Evolutionary conservation across 1,140 invertebrate species (phyloP).

Genomic region (Myzus persicae): DNA sequence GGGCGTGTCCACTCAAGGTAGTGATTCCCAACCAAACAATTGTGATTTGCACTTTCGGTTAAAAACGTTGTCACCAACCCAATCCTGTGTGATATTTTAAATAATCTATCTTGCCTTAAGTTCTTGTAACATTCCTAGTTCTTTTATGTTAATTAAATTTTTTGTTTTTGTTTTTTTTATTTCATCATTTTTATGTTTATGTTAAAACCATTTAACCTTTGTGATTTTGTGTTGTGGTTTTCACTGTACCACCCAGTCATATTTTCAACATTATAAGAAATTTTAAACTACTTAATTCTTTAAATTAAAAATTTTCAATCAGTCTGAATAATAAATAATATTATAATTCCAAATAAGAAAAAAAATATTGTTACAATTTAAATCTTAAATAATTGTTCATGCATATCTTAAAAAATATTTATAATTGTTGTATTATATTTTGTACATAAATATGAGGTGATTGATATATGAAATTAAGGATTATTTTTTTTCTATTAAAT

Average conservation of each 20-base stretch:
- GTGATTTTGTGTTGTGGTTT: slow-evolving; percentile 13
- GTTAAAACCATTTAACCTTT: slow-evolving; percentile 1
- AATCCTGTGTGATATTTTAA: slow-evolving; percentile 52
- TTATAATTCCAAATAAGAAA: not conserved
- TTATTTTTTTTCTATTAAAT: slow-evolving; percentile 19
- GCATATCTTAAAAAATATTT: not conserved
- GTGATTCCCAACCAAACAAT: slow-evolving; percentile 27
- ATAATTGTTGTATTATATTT: slow-evolving; percentile 44
- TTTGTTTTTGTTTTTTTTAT: slow-evolving; percentile 20
- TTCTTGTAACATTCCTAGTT: slow-evolving; percentile 30
- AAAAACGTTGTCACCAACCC: slow-evolving; percentile 28
- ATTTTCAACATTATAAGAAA: slow-evolving; percentile 5
- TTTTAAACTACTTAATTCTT: not conserved
- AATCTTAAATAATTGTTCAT: not conserved
- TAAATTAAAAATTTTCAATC: not conserved
- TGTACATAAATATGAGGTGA: slow-evolving; percentile 51
- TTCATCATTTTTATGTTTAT: slow-evolving; percentile 16
- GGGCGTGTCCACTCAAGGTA: slow-evolving; percentile 44
- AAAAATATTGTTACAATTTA: slow-evolving; percentile 4
- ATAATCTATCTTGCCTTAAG: not conserved
- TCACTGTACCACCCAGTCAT: not conserved
- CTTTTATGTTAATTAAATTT: not conserved
- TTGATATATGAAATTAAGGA: slow-evolving; percentile 6
- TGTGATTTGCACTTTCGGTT: slow-evolving; percentile 42
- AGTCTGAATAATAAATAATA: not conserved